A percentile compares a stretch with the other conserved stretches of the same genome.
These are phyloP conservation scores for Isichthys henryi DNA, from an alignment of 2,113 vertebrate genomes.

Conservation along the genomic window DNA sequence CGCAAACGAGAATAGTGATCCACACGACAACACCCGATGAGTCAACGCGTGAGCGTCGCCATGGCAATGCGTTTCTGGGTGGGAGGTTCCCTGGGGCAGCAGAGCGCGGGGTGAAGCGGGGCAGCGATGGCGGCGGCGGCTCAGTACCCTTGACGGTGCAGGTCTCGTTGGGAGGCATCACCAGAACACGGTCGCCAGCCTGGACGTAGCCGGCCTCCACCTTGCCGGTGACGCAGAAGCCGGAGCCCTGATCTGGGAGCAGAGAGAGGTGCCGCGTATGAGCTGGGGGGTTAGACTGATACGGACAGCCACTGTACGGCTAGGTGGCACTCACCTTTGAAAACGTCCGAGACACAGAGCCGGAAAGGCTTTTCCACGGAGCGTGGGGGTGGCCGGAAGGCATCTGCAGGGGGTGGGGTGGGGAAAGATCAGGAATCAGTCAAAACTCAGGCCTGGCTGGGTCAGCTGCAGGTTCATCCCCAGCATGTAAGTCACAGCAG, in stretches of 20 bases:
- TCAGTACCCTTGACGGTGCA: constrained; percentile 89
- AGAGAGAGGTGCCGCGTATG: background rate
- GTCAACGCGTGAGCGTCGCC: background rate
- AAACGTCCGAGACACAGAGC: constrained; percentile 89
- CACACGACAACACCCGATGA: background rate
- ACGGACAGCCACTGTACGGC: background rate
- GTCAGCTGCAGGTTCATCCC: background rate
- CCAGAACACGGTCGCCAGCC: constrained; percentile 79
- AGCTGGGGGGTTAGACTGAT: background rate
- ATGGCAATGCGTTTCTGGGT: background rate
- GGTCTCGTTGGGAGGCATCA: constrained; percentile 94
- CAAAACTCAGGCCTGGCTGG: background rate
- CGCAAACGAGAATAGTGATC: background rate
- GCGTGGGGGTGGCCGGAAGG: constrained; percentile 83
- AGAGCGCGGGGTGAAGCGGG: background rate
- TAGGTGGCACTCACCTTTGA: constrained; percentile 74
- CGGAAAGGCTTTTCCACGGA: constrained; percentile 91
- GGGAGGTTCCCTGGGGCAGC: background rate
- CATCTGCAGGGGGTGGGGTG: constrained; percentile 61
- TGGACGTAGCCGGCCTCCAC: constrained; percentile 94
- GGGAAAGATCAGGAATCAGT: background rate
- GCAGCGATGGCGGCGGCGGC: background rate
- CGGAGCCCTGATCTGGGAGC: constrained; percentile 85
- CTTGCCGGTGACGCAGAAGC: constrained; percentile 95
- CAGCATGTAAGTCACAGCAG: background rate